A percentile compares a stretch with the other conserved stretches of the same genome.
Evolutionary conservation across 2,113 vertebrate species (phyloP).

Genomic region (Campylomormyrus numenius): DNA sequence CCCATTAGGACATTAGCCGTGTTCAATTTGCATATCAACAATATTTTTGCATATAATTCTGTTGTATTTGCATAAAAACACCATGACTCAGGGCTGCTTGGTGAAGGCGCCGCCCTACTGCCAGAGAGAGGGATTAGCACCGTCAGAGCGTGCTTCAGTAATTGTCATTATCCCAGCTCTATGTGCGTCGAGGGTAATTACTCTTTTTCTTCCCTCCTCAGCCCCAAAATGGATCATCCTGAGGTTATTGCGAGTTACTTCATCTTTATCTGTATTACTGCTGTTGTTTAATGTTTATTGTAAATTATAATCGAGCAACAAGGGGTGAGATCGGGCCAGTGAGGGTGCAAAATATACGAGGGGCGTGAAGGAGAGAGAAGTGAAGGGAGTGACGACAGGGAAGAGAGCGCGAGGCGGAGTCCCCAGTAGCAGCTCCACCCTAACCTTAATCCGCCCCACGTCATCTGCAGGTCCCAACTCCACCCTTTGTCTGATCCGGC

Average conservation of each 20-base stretch:
- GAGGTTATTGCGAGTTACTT: not conserved
- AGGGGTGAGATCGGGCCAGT: not conserved
- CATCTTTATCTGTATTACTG: slow-evolving; percentile 7
- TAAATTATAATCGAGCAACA: not conserved
- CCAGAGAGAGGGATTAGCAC: not conserved
- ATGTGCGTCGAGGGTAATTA: not conserved
- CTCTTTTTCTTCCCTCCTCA: not conserved
- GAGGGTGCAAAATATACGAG: slow-evolving; percentile 34
- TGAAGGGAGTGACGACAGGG: slow-evolving; percentile 24
- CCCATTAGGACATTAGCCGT: slow-evolving; percentile 5
- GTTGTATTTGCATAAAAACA: slow-evolving; percentile 3
- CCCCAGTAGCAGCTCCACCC: not conserved
- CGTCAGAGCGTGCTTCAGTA: not conserved
- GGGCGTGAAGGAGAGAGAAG: slow-evolving; percentile 24
- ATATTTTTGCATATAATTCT: slow-evolving; percentile 10
- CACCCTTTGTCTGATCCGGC: not conserved
- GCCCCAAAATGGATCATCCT: not conserved
- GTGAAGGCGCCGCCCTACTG: not conserved
- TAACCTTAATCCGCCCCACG: not conserved
- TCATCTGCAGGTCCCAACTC: not conserved
- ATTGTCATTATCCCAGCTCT: slow-evolving; percentile 4
- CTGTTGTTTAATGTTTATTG: not conserved
- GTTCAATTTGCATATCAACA: slow-evolving; percentile 14
- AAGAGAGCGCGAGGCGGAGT: not conserved
- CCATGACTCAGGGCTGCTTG: not conserved